These are phyloP conservation scores for Nothobranchius kuhntae DNA, from an alignment of 2,113 vertebrate species.

Conservation along the genomic window DNA sequence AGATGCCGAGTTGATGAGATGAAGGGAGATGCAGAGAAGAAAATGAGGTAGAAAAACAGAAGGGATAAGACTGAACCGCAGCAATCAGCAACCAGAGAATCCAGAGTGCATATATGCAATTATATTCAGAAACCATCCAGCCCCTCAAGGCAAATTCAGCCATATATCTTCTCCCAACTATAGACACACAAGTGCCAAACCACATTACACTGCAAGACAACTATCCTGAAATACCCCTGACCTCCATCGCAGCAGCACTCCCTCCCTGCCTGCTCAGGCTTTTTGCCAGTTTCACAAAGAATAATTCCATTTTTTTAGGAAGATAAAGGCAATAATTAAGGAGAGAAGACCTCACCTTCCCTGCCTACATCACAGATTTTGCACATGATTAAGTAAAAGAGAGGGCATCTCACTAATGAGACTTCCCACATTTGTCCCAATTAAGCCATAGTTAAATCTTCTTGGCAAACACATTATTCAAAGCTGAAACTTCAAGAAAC, in stretches of 20 bases:
- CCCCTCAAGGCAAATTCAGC: constrained; percentile 51
- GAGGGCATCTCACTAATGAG: neutral
- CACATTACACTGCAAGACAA: constrained; percentile 52
- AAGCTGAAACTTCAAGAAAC: constrained; percentile 8
- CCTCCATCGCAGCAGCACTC: constrained; percentile 28
- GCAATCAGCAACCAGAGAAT: constrained; percentile 53
- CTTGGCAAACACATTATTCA: constrained; percentile 29
- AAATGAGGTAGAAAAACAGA: constrained; percentile 37
- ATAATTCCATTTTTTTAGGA: constrained; percentile 23
- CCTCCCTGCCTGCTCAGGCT: constrained; percentile 19
- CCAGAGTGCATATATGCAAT: constrained; percentile 37
- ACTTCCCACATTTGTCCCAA: constrained; percentile 16
- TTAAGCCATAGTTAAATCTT: constrained; percentile 23
- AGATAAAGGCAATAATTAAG: constrained; percentile 20
- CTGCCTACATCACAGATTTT: neutral
- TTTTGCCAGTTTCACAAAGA: constrained; percentile 43
- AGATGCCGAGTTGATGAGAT: constrained; percentile 17
- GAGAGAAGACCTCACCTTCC: constrained; percentile 9
- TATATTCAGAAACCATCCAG: constrained; percentile 46
- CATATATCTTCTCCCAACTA: constrained; percentile 50
- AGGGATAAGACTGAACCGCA: constrained; percentile 26
- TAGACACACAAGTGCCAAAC: constrained; percentile 54
- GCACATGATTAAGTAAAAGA: constrained; percentile 3
- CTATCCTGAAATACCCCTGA: constrained; percentile 57
- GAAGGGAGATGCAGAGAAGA: constrained; percentile 4